Evolutionary conservation across 2,888 invertebrate species (phyloP), one percentile per base, ranked within the genome.

Genomic region (Asteroscopus sphinx): DNA sequence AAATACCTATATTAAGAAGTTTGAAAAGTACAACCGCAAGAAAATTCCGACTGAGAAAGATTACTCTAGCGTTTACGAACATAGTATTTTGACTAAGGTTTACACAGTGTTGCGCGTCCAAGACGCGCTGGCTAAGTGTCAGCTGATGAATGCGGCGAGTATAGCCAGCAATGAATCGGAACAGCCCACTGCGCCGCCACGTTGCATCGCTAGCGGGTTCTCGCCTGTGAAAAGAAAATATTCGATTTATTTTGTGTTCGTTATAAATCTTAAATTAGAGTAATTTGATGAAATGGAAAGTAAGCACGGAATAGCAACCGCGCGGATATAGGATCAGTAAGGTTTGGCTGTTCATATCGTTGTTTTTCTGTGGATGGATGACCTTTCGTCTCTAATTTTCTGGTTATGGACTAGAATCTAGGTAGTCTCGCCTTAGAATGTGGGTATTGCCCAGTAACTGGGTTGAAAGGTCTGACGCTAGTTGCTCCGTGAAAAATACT

Each of bases 171-270:
- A 79, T 80, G 94, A 89, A 80, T 86, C 79, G 41, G 88, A 79
- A 11, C 80, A 67, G 3, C 80, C 70, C 15, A 90, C 81, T 0
- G 88, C 85, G 26, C 79, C 73, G 8, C 94, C 94, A n/a, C 94
- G 88, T 62, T 94, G 94, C 94, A 94, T 94, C 49, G 94, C 94
- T 28, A 94, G 81, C 45, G 94, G 94, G 61, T 94, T 94, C 67
- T 94, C 94, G 56, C 93, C 94, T 94, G 92, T 32, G 80, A 85
- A 75, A 55, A 67, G 36, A 40, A 32, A 0, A 44, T 51, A 6
- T 53, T 55, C 45, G 15, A 56, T 13, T 13, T 8, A 7, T 28
- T 28, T 28, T 28, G 8, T 28, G 9, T 28, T 28, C 9, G 11
- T 28, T 28, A 1, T 8, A 9, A 9, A 28, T 9, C 2, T 2